These are phyloP conservation scores for Sarcophaga bullata DNA, from an alignment of 1,140 invertebrate genomes.

Conservation along the genomic window DNA sequence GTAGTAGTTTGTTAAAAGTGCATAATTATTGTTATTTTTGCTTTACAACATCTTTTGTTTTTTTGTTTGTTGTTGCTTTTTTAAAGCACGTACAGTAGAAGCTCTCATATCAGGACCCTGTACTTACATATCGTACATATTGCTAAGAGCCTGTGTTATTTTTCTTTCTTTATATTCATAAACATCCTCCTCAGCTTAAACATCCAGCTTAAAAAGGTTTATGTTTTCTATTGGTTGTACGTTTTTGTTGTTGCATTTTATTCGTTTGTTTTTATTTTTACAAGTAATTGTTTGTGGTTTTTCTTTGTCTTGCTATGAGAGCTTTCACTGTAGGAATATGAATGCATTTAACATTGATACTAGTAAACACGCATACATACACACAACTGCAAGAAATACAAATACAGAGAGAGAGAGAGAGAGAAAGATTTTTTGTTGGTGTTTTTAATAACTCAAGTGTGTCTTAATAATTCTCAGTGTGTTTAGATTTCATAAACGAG, in stretches of 20 bases:
- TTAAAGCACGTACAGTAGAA: background rate
- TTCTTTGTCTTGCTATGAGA: background rate
- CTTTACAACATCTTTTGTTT: background rate
- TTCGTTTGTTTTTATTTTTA: too few species aligned
- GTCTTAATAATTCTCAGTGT: background rate
- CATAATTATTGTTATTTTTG: background rate
- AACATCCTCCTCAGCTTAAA: too few species aligned
- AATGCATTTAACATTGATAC: conserved; percentile 14
- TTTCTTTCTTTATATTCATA: too few species aligned
- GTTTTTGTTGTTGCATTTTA: too few species aligned
- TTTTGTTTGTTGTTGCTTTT: background rate
- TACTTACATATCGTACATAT: conserved; percentile 10
- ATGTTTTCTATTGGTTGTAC: too few species aligned
- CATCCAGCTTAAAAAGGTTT: too few species aligned
- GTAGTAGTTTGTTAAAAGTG: too few species aligned
- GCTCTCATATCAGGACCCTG: conserved; percentile 8
- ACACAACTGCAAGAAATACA: conserved; percentile 1
- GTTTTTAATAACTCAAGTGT: too few species aligned
- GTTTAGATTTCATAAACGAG: background rate
- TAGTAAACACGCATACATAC: conserved; percentile 14
- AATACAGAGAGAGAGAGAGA: too few species aligned
- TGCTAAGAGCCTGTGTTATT: background rate
- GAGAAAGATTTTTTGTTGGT: background rate
- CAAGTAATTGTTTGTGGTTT: background rate
- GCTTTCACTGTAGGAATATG: conserved; percentile 13